Evolutionary conservation across 1,140 invertebrate species (phyloP).

Genomic region (Microplitis demolitor): DNA sequence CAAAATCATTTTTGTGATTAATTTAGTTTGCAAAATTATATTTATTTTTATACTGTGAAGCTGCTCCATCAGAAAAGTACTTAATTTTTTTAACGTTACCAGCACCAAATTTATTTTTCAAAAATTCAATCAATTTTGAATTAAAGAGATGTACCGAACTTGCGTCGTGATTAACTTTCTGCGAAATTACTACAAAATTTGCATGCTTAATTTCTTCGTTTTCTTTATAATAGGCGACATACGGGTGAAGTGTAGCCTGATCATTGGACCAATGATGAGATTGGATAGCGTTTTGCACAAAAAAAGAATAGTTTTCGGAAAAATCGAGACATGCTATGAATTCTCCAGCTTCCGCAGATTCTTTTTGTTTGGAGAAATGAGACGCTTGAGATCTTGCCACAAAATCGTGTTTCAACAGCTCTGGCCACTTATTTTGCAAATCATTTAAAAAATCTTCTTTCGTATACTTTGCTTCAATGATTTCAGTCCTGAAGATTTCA

Average conservation of each 20-base stretch:
- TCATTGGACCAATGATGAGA: neutral
- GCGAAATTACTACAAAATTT: neutral
- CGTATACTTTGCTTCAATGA: neutral
- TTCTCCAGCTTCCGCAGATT: neutral
- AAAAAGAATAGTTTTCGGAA: neutral
- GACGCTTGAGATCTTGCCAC: neutral
- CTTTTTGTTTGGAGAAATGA: neutral
- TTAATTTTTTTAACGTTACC: slow-evolving; percentile 1
- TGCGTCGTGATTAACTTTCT: neutral
- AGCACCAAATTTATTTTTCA: neutral
- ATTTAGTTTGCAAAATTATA: neutral
- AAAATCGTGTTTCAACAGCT: neutral
- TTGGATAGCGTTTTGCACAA: neutral
- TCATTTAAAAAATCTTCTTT: neutral
- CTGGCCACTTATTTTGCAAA: neutral
- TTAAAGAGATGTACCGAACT: neutral
- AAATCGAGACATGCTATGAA: neutral
- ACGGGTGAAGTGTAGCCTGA: neutral
- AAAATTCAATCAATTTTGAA: neutral
- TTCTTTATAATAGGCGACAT: neutral
- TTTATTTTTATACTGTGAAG: slow-evolving; percentile 3
- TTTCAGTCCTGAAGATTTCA: neutral
- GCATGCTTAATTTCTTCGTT: neutral
- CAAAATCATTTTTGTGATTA: neutral
- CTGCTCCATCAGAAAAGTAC: slow-evolving; percentile 1